Base-by-base conservation (phyloP, 2,797 vertebrate species). In the Dermochelys coriacea region DNA sequence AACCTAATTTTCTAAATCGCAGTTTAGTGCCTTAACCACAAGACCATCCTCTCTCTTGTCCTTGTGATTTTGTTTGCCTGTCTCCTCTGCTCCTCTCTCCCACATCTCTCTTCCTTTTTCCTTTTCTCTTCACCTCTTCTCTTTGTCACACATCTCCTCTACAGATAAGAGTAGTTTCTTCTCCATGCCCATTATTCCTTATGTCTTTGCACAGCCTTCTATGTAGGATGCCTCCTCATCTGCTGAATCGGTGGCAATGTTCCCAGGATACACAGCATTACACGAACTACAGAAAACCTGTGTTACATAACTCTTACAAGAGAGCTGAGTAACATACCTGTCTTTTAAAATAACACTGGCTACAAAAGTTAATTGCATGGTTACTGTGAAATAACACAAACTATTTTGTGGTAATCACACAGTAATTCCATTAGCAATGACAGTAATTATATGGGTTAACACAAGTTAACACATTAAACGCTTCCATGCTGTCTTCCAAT, bases 281-380 rank as follows among this genome's bases (percentile, higher is more conserved):
- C 90, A 85, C 81, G 88, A 95, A 68, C 45, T 80, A 31, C 83
- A 91, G 87, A 93, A 90, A 86, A 93, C 79, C 41, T 86, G 51
- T 77, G 50, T 95, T 97, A 95, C 90, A 51, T 91, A 97, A 97
- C 59, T 71, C 89, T 49, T 68, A 54, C 34, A 55, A 41, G 23
- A 52, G 23, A 90, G 82, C 2, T 85, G 90, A 92, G 91, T 82
- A 50, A 87, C 91, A 93, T 75, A 91, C 80, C 79, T 55, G 19
- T 90, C 85, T 52, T 84, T 74, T 94, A 93, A 94, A 95, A 94
- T 68, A 96, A 91, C 71, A 93, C 37, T 45, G 71, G 45, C 79
- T 83, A 87, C 54, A 89, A 34, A 90, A 89, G 29, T 93, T 96
- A 97, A 97, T 97, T 94, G 93, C 71, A 80, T n/a, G 78, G 85